phyloP scores from a whole-genome alignment of 1,140 invertebrate species.

The Drosophila obscura region DNA sequence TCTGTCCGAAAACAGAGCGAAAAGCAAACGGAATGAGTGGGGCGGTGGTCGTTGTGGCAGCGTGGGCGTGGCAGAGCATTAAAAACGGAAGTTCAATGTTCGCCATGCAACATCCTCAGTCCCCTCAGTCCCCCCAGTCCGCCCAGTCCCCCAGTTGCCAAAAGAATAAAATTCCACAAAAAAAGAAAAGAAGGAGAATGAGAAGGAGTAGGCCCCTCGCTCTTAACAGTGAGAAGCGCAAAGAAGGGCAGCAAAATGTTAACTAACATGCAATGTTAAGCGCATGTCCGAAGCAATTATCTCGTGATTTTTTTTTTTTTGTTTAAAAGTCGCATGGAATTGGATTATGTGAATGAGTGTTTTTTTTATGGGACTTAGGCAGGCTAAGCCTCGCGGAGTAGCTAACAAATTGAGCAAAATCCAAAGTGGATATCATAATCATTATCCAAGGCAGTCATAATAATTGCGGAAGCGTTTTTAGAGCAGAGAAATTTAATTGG shows the following conservation, averaged over 20 bases:
- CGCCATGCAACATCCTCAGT: background rate
- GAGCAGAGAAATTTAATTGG: conserved; percentile 20
- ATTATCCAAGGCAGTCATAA: background rate
- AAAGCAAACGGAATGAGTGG: conserved; percentile 29
- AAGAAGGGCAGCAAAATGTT: conserved; percentile 30
- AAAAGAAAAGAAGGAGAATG: background rate
- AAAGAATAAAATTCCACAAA: conserved; percentile 8
- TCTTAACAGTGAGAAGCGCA: conserved; percentile 33
- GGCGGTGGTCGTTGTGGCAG: conserved; percentile 32
- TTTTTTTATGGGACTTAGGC: no score
- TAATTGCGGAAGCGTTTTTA: conserved; percentile 22
- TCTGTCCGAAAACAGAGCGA: conserved; percentile 30
- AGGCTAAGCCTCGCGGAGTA: background rate
- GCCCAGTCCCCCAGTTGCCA: background rate
- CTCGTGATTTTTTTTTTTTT: background rate
- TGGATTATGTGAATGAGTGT: no score
- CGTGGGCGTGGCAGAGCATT: conserved; percentile 45
- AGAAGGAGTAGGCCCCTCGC: background rate
- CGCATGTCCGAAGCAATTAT: conserved; percentile 8
- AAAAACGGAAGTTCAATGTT: conserved; percentile 72
- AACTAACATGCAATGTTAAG: conserved; percentile 34
- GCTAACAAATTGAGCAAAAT: conserved; percentile 18
- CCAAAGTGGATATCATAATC: background rate
- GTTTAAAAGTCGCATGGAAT: conserved; percentile 17
- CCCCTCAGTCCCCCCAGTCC: no score